These are phyloP conservation scores for Elegia similella DNA, from an alignment of 2,888 invertebrate genomes.

Conservation along the genomic window DNA sequence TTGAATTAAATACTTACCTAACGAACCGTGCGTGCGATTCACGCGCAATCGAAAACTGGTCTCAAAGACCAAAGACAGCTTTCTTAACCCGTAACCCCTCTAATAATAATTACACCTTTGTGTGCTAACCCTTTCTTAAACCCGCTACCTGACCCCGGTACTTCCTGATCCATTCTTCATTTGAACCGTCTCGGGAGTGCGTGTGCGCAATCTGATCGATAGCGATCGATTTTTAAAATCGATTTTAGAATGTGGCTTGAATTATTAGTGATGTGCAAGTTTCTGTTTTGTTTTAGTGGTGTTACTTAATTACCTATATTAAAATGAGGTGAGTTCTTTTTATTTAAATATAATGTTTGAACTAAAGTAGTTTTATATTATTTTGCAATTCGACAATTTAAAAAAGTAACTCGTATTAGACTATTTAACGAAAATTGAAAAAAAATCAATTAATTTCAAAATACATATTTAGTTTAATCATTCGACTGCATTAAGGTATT, in stretches of 20 bases:
- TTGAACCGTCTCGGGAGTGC: constrained; percentile 63
- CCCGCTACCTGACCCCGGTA: constrained; percentile 77
- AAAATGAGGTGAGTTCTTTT: constrained; percentile 12
- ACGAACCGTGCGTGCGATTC: constrained; percentile 59
- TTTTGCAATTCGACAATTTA: constrained; percentile 12
- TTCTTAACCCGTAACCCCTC: constrained; percentile 53
- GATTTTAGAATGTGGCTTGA: constrained; percentile 13
- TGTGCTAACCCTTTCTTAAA: constrained; percentile 77
- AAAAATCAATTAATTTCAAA: no score
- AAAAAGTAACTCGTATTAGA: no score
- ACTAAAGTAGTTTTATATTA: constrained; percentile 20
- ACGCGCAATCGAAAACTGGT: constrained; percentile 57
- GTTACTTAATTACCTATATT: constrained; percentile 24
- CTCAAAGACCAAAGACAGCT: constrained; percentile 46
- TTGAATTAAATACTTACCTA: constrained; percentile 34
- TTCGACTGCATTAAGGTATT: no score
- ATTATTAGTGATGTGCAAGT: constrained; percentile 21
- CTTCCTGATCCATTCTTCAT: constrained; percentile 77
- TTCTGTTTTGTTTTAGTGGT: constrained; percentile 22
- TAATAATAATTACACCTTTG: constrained; percentile 76
- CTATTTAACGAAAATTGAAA: no score
- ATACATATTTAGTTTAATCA: no score
- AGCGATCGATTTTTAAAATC: constrained; percentile 39
- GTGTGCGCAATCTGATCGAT: constrained; percentile 62
- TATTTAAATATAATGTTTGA: background rate